These are phyloP conservation scores for Boloria euphrosyne DNA, from an alignment of 2,888 invertebrate genomes.

Conservation along the genomic window DNA sequence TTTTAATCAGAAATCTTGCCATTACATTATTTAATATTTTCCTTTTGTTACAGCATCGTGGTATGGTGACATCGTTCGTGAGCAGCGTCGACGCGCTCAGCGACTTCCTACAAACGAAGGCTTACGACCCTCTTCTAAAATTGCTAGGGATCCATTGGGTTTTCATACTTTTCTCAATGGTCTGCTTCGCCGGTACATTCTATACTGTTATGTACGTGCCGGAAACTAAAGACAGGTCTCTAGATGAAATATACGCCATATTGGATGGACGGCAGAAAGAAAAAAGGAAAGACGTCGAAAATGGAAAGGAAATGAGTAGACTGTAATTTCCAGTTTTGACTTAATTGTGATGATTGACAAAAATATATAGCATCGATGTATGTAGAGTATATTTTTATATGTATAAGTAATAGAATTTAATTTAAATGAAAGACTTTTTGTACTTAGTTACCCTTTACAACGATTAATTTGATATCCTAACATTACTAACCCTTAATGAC, in stretches of 20 bases:
- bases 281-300: conserved; percentile 66
- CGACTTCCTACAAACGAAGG: conserved; percentile 75
- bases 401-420: not conserved
- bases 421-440: too few species aligned
- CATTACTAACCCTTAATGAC: too few species aligned
- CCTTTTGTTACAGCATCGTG: conserved; percentile 62
- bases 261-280: conserved; percentile 66
- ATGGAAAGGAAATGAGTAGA: conserved; percentile 63
- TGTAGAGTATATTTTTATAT: too few species aligned
- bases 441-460: too few species aligned
- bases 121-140: conserved; percentile 72
- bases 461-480: too few species aligned
- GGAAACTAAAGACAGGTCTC: conserved; percentile 70
- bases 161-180: conserved; percentile 71
- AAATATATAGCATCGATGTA: not conserved
- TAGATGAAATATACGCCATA: conserved; percentile 71
- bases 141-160: conserved; percentile 77
- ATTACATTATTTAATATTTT: not conserved
- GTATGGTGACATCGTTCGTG: conserved; percentile 73
- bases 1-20: too few species aligned
- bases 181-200: conserved; percentile 71
- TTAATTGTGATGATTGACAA: too few species aligned
- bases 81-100: conserved; percentile 71
- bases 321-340: conserved; percentile 47
- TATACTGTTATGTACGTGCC: conserved; percentile 75